Percentiles rank a stretch among this genome's conserved stretches.
phyloP scores from a whole-genome alignment of 2,888 invertebrate genomes.

The Erynnis tages region DNA sequence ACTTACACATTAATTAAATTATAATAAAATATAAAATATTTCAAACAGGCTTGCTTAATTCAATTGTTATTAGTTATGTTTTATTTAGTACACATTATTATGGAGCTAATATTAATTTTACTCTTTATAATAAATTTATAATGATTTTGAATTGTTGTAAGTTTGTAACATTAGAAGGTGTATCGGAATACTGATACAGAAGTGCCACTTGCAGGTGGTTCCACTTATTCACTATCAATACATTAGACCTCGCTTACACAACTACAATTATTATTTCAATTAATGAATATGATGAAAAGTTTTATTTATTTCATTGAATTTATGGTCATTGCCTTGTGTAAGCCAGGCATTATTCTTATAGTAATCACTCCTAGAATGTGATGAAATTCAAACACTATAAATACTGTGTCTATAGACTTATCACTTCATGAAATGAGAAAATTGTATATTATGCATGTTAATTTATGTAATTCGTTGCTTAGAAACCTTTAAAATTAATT shows the following conservation, averaged over 20 bases:
- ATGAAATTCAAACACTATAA: conserved; percentile 15
- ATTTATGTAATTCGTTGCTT: conserved; percentile 74
- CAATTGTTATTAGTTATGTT: conserved; percentile 32
- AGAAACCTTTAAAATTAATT: conserved; percentile 72
- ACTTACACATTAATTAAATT: conserved; percentile 45
- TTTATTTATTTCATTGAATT: too few relatives aligned
- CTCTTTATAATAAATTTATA: conserved; percentile 36
- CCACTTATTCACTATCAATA: conserved; percentile 8
- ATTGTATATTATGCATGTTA: conserved; percentile 42
- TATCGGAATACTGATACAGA: conserved; percentile 26
- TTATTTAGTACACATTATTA: conserved; percentile 26
- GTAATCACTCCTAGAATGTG: conserved; percentile 10
- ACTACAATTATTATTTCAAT: background rate
- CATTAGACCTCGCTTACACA: background rate
- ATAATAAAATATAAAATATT: conserved; percentile 62
- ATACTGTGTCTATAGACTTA: conserved; percentile 29
- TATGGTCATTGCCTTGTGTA: background rate
- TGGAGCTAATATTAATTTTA: conserved; percentile 15
- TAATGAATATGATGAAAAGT: too few relatives aligned
- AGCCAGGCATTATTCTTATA: conserved; percentile 1
- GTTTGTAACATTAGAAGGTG: conserved; percentile 9
- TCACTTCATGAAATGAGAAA: conserved; percentile 28
- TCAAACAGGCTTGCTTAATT: conserved; percentile 55
- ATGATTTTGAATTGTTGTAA: conserved; percentile 29
- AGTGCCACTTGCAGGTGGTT: conserved; percentile 6